Percentiles rank a stretch among this genome's conserved stretches.
phyloP scores from a whole-genome alignment of 2,113 vertebrate species.

The Dipodomys merriami region DNA sequence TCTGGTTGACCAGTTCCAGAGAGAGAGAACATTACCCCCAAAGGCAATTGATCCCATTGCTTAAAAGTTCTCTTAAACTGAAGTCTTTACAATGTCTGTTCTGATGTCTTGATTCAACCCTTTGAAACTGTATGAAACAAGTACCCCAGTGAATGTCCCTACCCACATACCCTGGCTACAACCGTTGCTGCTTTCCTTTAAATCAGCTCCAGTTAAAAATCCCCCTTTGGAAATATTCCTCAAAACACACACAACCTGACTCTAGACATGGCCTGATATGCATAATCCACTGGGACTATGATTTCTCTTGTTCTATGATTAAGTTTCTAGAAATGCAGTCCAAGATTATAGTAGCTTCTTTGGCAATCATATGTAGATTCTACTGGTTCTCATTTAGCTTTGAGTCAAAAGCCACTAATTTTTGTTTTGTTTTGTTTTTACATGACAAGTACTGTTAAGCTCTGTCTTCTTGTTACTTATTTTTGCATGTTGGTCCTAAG shows the following conservation, averaged over 20 bases:
- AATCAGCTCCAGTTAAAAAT: neutral
- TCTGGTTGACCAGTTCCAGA: constrained; percentile 27
- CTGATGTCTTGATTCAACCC: neutral
- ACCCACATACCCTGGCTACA: neutral
- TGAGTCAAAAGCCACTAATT: neutral
- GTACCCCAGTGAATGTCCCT: neutral
- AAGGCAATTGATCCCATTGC: neutral
- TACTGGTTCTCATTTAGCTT: neutral
- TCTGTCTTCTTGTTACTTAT: neutral
- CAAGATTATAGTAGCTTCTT: constrained; percentile 1
- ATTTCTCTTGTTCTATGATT: constrained; percentile 38
- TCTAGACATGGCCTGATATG: neutral
- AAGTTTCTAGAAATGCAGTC: constrained; percentile 4
- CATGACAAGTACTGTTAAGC: neutral
- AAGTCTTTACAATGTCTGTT: neutral
- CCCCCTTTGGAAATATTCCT: neutral
- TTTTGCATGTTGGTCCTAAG: too few species aligned
- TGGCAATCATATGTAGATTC: neutral
- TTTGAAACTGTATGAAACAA: neutral
- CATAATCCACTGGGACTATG: neutral
- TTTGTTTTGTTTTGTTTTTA: neutral
- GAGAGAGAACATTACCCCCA: neutral
- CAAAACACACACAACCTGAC: neutral
- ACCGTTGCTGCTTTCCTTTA: neutral
- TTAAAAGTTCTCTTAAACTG: constrained; percentile 8